Base-by-base conservation (phyloP, 2,797 vertebrate species). In the Megalops cyprinoides region DNA sequence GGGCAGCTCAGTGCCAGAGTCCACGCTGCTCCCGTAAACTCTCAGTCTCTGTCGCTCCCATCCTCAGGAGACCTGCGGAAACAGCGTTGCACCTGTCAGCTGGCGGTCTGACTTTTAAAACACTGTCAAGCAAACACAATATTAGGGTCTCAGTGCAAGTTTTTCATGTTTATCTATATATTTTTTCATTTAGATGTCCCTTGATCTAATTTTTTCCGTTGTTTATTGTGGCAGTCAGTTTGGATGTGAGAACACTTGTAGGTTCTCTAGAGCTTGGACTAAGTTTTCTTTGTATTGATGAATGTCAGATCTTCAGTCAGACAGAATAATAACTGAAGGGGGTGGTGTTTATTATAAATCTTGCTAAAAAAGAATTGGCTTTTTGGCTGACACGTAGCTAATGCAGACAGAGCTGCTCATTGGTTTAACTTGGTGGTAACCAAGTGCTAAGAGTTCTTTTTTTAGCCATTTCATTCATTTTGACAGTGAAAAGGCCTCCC, bases 41-140 rank as follows among this genome's bases (percentile, higher is more conserved):
- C 86, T 91, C 93, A 89, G 91, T 88, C 90, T 89, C 86, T 79
- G 82, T 90, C 93, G 90, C 91, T 92, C 93, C 87, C 91, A 94
- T 88, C 93, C 96, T 99, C 97, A 98, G 90, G 97, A 98, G 91
- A 98, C 97, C 97, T 99, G 95, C 1, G 84, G 91, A 9, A 91
- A 93, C 84, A 94, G 92, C 81, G 94, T 78, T 92, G 25, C 28
- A 84, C 80, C 53, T 7, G 51, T 69, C 46, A 80, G 3, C 8
- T 28, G 39, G 31, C 14, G 14, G 60, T 34, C 14, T 31, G 60
- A 4, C n/a, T n/a, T n/a, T n/a, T n/a, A n/a, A 65, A 31, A 65
- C 14, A 65, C 2, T 15, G 39, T 10, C 14, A 65, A 34, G 23
- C 28, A 65, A 67, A 67, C 67, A 14, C 31, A 34, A 18, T 37